phyloP scores from a whole-genome alignment of 1,140 invertebrate species.

The Hirudo medicinalis region DNA sequence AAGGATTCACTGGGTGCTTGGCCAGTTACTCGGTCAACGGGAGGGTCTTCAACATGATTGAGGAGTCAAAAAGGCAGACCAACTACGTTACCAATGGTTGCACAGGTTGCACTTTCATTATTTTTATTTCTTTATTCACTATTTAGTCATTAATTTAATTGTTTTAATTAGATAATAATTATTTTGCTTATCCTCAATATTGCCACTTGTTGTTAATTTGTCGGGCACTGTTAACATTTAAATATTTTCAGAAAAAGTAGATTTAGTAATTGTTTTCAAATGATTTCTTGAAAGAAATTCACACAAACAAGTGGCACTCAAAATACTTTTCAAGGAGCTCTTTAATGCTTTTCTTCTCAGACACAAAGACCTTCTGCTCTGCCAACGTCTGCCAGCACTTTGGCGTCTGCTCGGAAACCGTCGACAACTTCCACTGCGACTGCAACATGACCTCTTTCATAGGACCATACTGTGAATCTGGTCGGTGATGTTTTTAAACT shows the following conservation, averaged over 20 bases:
- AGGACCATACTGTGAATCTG: constrained; percentile 26
- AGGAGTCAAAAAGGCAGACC: constrained; percentile 21
- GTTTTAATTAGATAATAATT: too few species aligned
- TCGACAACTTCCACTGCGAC: constrained; percentile 30
- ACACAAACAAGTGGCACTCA: too few species aligned
- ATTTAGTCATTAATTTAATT: too few species aligned
- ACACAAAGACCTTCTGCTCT: constrained; percentile 22
- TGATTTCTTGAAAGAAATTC: too few species aligned
- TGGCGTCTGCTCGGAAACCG: constrained; percentile 28
- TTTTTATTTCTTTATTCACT: too few species aligned
- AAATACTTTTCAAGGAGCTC: too few species aligned
- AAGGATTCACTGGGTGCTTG: constrained; percentile 83
- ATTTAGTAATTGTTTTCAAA: too few species aligned
- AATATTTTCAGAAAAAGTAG: too few species aligned
- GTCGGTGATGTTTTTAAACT: neutral
- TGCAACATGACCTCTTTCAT: constrained; percentile 33
- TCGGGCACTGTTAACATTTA: too few species aligned
- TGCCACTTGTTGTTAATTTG: too few species aligned
- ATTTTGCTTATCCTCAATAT: too few species aligned
- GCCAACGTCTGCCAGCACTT: constrained; percentile 18
- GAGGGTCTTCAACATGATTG: constrained; percentile 42
- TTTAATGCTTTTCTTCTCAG: constrained; percentile 8
- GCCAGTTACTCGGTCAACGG: constrained; percentile 83
- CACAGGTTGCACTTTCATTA: constrained; percentile 16
- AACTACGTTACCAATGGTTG: constrained; percentile 19